phyloP scores from a whole-genome alignment of 2,888 invertebrate genomes.

The Diadromus collaris region DNA sequence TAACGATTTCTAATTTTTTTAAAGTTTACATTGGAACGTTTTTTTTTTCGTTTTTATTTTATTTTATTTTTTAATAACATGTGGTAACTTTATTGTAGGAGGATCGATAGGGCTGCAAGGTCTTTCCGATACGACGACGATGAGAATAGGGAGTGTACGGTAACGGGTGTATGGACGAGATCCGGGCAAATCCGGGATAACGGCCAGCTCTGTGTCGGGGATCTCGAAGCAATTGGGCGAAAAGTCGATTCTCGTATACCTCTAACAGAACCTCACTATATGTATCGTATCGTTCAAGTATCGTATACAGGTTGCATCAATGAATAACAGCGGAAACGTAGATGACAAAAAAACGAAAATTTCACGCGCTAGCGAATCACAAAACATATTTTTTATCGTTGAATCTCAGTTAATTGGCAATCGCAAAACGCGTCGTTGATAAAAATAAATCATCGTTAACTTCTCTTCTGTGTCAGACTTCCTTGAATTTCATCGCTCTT shows the following conservation, averaged over 20 bases:
- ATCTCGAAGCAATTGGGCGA: conserved; percentile 68
- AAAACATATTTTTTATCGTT: conserved; percentile 56
- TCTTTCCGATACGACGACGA: conserved; percentile 31
- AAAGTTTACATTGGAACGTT: not conserved
- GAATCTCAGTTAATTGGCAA: conserved; percentile 54
- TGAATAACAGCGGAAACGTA: not conserved
- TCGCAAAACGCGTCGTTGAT: conserved; percentile 5
- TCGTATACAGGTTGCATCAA: conserved; percentile 6
- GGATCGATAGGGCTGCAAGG: conserved; percentile 29
- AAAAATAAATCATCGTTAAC: not conserved
- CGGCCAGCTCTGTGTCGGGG: conserved; percentile 64
- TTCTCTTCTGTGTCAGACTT: conserved; percentile 31
- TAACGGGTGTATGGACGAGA: conserved; percentile 41
- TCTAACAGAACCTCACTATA: conserved; percentile 36
- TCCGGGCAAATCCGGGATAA: conserved; percentile 68
- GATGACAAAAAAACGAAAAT: not conserved
- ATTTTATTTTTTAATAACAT: not conserved
- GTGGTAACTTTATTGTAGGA: not conserved
- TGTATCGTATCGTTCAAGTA: too few relatives aligned
- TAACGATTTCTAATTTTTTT: not conserved
- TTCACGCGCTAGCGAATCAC: not conserved
- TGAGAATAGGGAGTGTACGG: conserved; percentile 23
- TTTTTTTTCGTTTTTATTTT: not conserved
- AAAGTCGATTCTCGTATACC: conserved; percentile 63
- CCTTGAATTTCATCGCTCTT: conserved; percentile 25